Conservation (phyloP, 2,888 invertebrate genomes). For the Oxytorus armatus region DNA sequence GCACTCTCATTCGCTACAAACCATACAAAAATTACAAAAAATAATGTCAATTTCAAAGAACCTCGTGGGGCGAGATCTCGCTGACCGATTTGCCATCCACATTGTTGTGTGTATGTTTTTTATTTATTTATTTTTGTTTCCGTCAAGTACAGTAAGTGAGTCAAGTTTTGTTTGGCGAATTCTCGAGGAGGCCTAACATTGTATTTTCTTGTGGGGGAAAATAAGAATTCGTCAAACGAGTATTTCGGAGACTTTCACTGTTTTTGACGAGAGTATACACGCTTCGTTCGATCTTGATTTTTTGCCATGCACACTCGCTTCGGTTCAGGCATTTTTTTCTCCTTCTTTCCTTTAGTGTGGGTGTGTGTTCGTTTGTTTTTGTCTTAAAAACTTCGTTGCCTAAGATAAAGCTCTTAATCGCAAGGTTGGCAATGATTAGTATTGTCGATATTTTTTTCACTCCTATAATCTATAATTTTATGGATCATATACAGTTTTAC, state of each 20-base stretch:
- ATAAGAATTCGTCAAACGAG: conserved; percentile 13
- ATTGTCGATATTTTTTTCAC: conserved; percentile 76
- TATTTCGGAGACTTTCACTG: conserved; percentile 22
- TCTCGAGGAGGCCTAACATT: not conserved
- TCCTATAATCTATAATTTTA: conserved; percentile 51
- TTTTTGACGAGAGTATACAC: not conserved
- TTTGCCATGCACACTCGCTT: conserved; percentile 14
- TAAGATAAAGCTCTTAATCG: conserved; percentile 73
- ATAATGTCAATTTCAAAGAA: conserved; percentile 75
- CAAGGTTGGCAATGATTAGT: conserved; percentile 77
- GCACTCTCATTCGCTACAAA: conserved; percentile 75
- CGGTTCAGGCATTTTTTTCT: conserved; percentile 18
- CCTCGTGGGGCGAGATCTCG: conserved; percentile 20
- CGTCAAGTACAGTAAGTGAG: too few species aligned
- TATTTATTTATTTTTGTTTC: not conserved
- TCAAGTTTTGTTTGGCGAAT: conserved; percentile 6
- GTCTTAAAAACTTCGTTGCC: conserved; percentile 33
- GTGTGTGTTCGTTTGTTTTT: not conserved
- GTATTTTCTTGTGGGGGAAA: conserved; percentile 1
- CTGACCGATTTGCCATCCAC: conserved; percentile 1
- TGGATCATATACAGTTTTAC: conserved; percentile 64
- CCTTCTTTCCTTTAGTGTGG: conserved; percentile 5
- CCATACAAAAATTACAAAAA: conserved; percentile 84
- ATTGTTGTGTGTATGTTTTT: conserved; percentile 1
- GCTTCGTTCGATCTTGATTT: too few species aligned